Percentiles rank a stretch among this genome's conserved stretches.
Evolutionary conservation across 2,113 vertebrate species (phyloP).

Genomic region (Sinocyclocheilus anshuiensis): DNA sequence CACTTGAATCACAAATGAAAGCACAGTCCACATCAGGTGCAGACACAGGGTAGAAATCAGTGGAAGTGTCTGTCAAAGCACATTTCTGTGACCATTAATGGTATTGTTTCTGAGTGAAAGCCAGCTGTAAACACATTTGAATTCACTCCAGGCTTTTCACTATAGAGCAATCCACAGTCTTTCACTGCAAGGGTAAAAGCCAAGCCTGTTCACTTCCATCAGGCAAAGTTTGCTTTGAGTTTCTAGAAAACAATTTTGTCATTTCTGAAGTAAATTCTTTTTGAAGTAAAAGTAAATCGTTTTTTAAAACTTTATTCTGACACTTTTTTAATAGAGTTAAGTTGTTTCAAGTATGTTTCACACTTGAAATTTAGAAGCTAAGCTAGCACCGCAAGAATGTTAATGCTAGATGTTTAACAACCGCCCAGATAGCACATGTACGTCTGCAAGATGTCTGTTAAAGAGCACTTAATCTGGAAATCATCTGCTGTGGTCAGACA

Average conservation of each 20-base stretch:
- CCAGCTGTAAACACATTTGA: conserved; percentile 26
- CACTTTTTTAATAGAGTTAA: no score
- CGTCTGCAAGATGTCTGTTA: no score
- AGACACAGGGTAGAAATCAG: not conserved
- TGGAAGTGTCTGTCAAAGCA: not conserved
- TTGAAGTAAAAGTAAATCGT: no score
- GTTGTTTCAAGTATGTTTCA: no score
- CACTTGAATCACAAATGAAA: not conserved
- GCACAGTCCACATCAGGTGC: not conserved
- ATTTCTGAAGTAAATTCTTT: no score
- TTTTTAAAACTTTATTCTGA: no score
- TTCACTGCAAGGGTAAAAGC: conserved; percentile 5
- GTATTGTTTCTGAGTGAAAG: not conserved
- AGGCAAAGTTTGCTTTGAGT: not conserved
- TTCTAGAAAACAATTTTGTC: not conserved
- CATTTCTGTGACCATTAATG: not conserved
- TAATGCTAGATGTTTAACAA: no score
- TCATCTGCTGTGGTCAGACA: no score
- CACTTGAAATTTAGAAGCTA: no score
- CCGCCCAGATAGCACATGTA: no score
- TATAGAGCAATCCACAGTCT: conserved; percentile 11
- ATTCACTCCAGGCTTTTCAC: conserved; percentile 6
- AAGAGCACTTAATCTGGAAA: no score
- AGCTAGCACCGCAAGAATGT: no score
- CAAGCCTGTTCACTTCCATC: not conserved